Conservation (phyloP, 2,113 vertebrate species). For the Ancistrus triradiatus region DNA sequence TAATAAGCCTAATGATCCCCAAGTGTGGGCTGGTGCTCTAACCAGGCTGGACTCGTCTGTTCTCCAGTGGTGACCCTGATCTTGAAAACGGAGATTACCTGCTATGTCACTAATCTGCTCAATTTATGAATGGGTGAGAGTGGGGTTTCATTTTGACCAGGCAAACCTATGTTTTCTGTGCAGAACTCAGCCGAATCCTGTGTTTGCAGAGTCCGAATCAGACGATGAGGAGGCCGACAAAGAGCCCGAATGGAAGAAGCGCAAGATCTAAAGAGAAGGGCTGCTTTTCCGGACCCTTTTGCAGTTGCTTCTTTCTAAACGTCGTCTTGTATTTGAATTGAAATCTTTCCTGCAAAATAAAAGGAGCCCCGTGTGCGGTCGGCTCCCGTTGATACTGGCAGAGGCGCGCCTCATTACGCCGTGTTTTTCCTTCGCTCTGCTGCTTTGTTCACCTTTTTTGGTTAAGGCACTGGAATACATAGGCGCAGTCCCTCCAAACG, state of each 20-base stretch:
- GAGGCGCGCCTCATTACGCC: not conserved
- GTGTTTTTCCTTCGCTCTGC: not conserved
- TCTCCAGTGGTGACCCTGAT: too few species aligned
- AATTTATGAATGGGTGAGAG: too few species aligned
- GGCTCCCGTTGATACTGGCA: not conserved
- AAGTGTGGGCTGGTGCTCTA: too few species aligned
- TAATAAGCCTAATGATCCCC: too few species aligned
- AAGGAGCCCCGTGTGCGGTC: slow-evolving; percentile 11
- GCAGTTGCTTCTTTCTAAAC: too few species aligned
- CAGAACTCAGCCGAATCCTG: slow-evolving; percentile 87
- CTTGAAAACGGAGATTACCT: too few species aligned
- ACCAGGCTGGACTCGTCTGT: too few species aligned
- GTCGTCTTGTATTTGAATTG: too few species aligned
- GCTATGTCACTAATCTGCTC: too few species aligned
- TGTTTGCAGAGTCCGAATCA: slow-evolving; percentile 88
- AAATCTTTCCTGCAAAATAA: too few species aligned
- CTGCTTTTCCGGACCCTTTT: slow-evolving; percentile 8
- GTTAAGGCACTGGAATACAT: not conserved
- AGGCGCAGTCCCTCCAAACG: slow-evolving; percentile 1
- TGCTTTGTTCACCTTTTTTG: slow-evolving; percentile 28
- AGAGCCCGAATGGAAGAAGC: slow-evolving; percentile 96
- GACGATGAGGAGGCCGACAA: slow-evolving; percentile 88
- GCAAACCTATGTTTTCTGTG: slow-evolving; percentile 52
- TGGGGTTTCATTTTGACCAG: too few species aligned
- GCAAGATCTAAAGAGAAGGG: slow-evolving; percentile 81